phyloP scores from a whole-genome alignment of 2,113 vertebrate species.

The Nannobrachium achirus region DNA sequence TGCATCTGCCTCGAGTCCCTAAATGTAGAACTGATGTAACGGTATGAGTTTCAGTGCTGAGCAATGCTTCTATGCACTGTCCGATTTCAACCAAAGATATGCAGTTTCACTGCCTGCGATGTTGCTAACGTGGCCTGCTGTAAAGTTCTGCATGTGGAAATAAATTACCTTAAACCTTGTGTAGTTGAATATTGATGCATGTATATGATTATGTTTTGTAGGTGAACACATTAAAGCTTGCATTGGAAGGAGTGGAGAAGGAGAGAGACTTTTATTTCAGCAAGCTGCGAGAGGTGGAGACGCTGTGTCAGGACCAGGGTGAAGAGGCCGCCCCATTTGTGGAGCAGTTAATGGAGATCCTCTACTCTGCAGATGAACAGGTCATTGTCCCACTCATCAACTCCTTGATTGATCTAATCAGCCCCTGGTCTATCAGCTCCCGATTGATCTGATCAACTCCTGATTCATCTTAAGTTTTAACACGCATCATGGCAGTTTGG shows the following conservation, averaged over 20 bases:
- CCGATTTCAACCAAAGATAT: too few relatives aligned
- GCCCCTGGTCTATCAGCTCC: too few relatives aligned
- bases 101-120: too few relatives aligned
- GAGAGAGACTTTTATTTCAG: conserved; percentile 99
- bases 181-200: background rate
- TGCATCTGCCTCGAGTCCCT: background rate
- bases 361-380: conserved; percentile 94
- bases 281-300: conserved; percentile 96
- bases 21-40: background rate
- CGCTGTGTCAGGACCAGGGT: conserved; percentile 95
- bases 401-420: background rate
- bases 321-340: conserved; percentile 92
- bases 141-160: too few relatives aligned
- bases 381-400: conserved; percentile 70
- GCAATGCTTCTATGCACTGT: background rate
- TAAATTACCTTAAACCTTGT: background rate
- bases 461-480: background rate
- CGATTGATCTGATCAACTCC: too few relatives aligned
- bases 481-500: background rate
- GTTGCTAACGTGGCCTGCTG: too few relatives aligned
- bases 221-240: conserved; percentile 95
- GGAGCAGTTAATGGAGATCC: conserved; percentile 94
- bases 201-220: conserved; percentile 50
- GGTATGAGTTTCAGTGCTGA: background rate
- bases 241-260: conserved; percentile 97